Evolutionary conservation across 2,797 vertebrate species (phyloP).

Genomic region (Mormyrus hasselquistii): DNA sequence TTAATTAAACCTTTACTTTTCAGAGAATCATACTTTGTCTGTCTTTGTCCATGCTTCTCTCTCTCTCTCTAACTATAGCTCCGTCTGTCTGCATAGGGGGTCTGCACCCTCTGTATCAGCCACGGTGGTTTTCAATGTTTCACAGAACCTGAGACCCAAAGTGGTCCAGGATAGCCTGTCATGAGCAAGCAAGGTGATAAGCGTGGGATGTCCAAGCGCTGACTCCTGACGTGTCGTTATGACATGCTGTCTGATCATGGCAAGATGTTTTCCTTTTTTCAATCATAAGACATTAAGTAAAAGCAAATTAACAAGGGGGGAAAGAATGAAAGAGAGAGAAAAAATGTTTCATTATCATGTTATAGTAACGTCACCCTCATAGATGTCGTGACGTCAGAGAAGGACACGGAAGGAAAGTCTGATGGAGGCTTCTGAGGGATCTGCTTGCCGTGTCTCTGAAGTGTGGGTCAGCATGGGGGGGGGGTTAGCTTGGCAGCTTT

Average conservation of each 20-base stretch:
- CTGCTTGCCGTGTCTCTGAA: neutral
- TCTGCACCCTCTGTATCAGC: constrained; percentile 24
- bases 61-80: neutral
- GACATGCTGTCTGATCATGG: neutral
- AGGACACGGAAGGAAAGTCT: neutral
- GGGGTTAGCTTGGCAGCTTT: neutral
- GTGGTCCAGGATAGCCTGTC: neutral
- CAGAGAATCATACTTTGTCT: neutral
- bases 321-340: neutral
- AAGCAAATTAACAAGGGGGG: neutral
- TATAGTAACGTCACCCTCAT: neutral
- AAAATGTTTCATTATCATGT: neutral
- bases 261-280: neutral
- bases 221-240: neutral
- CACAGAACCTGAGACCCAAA: constrained; percentile 22
- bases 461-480: neutral
- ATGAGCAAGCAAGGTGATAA: neutral
- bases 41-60: constrained; percentile 13
- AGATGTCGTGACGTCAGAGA: neutral
- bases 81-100: neutral
- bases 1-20: constrained; percentile 45
- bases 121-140: constrained; percentile 41
- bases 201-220: neutral
- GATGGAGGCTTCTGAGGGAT: neutral
- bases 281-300: neutral